A percentile compares a stretch with the other conserved stretches of the same genome.
Conservation (phyloP, 2,113 vertebrate genomes). For the Calidris pygmaea region DNA sequence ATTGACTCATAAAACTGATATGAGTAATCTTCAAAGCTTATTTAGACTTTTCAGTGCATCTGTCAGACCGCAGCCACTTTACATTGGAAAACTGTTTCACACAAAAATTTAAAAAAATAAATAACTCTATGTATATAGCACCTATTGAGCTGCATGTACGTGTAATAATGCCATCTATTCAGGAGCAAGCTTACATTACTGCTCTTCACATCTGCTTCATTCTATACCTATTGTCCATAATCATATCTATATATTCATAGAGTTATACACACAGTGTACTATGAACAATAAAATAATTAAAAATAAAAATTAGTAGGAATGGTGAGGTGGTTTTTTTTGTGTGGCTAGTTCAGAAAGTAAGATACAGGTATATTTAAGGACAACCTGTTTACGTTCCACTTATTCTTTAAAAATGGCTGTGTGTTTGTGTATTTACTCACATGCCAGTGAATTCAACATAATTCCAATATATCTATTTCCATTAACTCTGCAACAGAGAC, state of each 20-base stretch:
- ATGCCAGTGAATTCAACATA: background rate
- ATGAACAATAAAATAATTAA: background rate
- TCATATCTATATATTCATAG: background rate
- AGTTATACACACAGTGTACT: background rate
- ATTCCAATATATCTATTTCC: background rate
- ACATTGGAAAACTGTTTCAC: background rate
- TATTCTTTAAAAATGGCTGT: background rate
- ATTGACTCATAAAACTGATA: background rate
- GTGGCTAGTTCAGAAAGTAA: background rate
- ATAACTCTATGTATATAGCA: background rate
- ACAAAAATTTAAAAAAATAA: background rate
- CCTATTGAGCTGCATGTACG: background rate
- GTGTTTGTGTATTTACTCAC: background rate
- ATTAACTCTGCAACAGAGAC: background rate
- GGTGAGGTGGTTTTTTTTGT: background rate
- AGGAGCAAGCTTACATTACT: background rate
- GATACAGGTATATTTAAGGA: background rate
- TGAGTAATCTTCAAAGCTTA: background rate
- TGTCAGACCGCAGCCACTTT: background rate
- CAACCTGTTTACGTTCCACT: background rate
- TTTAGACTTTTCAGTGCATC: background rate
- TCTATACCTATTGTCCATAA: too few species aligned
- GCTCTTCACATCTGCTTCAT: background rate
- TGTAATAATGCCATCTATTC: background rate
- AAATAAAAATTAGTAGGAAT: background rate